Evolutionary conservation across 2,888 invertebrate species (phyloP).

Genomic region (Myopa tessellatipennis): DNA sequence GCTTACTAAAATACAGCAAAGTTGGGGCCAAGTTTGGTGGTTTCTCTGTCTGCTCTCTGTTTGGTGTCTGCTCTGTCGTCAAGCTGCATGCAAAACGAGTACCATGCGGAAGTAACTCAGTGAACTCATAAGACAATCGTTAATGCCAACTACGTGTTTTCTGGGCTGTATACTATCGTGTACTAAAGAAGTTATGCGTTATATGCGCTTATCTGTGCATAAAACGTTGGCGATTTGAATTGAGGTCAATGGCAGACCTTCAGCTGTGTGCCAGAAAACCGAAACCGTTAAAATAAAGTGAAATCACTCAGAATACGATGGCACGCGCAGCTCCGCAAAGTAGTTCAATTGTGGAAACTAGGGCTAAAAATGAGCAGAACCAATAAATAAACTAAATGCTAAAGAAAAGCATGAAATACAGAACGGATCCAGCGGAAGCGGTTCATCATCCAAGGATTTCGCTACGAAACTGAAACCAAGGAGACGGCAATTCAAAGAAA

Average conservation of each 20-base stretch:
- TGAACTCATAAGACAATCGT: not conserved
- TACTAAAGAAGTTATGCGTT: not conserved
- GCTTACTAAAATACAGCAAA: not conserved
- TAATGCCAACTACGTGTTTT: slow-evolving; percentile 4
- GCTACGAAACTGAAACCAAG: too few relatives aligned
- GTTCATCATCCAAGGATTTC: too few relatives aligned
- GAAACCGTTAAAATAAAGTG: not conserved
- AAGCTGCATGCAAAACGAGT: not conserved
- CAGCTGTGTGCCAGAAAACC: slow-evolving; percentile 26
- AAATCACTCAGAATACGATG: not conserved
- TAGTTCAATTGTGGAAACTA: not conserved
- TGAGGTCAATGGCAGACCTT: slow-evolving; percentile 57
- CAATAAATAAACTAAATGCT: too few relatives aligned
- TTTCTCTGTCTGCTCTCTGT: too few relatives aligned
- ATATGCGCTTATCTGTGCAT: slow-evolving; percentile 32
- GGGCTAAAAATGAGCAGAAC: too few relatives aligned
- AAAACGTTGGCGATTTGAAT: slow-evolving; percentile 55
- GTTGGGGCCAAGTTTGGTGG: too few relatives aligned
- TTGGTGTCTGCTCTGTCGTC: not conserved
- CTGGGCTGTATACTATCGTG: not conserved
- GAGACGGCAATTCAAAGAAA: too few relatives aligned
- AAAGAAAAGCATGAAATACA: too few relatives aligned
- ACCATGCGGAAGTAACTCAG: slow-evolving; percentile 34
- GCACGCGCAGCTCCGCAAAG: not conserved
- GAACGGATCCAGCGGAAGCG: too few relatives aligned